Evolutionary conservation across 2,888 invertebrate genomes (phyloP), one percentile per base, ranked within the genome.

Genomic region (Parnassius apollo): DNA sequence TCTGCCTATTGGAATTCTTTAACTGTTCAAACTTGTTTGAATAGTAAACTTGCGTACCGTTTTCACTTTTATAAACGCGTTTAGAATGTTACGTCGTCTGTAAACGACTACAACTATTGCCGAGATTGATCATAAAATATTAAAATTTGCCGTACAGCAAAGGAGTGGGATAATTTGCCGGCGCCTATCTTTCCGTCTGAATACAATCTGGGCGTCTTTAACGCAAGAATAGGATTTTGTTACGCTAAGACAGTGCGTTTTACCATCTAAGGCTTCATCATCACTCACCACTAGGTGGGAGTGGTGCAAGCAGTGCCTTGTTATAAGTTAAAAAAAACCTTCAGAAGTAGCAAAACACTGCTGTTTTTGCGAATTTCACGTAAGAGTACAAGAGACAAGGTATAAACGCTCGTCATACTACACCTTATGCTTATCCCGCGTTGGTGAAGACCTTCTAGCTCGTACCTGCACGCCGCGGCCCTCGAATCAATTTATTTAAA

Each of bases 401-500:
- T 18, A 56, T 13, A 8, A 18, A 52, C 50, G 50, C 22, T 11
- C 48, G 56, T 42, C 54, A 13, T 13, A 18, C 49, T 42, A 52
- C 57, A 18, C 46, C 42, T 59, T 51, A 56, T 22, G 57, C 52
- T 58, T 11, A 10, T 42, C 45, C 54, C 48, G 52, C 50, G 44
- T 64, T 58, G 61, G 65, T 59, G 57, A 66, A 70, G 78, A 80
- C 80, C 80, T 81, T 80, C 73, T 71, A 68, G 64, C 65, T 58
- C 63, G 73, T 77, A 77, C 78, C 77, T 78, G 77, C 71, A 71
- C 72, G 71, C 72, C 67, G 75, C 73, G 83, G 82, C 84, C 84
- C 83, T 84, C 82, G 75, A 77, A 76, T 81, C 82, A 82, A 83
- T 84, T 83, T 83, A 83, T 88, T 89, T 90, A 90, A 92, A 92